phyloP scores from a whole-genome alignment of 2,113 vertebrate genomes.

The Miniopterus natalensis region DNA sequence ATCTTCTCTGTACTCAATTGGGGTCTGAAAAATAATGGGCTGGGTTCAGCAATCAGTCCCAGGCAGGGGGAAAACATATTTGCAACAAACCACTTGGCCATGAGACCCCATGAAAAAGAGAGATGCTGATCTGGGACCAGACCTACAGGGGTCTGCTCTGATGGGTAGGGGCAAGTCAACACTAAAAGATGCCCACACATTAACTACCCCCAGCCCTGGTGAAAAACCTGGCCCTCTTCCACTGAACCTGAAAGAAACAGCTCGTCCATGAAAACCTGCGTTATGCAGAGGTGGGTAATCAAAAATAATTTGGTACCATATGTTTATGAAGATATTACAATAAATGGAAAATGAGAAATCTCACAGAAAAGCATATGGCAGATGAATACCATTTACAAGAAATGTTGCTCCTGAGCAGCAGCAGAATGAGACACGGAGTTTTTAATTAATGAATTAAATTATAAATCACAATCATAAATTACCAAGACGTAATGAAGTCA shows the following conservation, averaged over 20 bases:
- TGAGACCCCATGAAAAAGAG: not conserved
- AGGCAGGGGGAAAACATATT: too few species aligned
- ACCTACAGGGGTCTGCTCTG: not conserved
- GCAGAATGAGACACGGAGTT: not conserved
- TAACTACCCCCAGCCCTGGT: not conserved
- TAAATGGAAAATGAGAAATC: not conserved
- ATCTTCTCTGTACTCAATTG: not conserved
- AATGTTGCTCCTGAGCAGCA: not conserved
- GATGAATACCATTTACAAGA: not conserved
- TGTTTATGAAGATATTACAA: not conserved
- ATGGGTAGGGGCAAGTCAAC: not conserved
- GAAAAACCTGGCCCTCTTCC: not conserved
- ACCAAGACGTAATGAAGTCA: not conserved
- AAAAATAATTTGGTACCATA: not conserved
- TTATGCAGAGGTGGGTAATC: not conserved
- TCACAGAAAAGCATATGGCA: not conserved
- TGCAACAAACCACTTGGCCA: not conserved
- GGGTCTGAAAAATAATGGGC: not conserved
- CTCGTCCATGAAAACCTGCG: not conserved
- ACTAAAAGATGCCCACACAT: not conserved
- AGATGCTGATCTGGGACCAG: not conserved
- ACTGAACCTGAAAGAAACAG: not conserved
- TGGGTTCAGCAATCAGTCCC: not conserved
- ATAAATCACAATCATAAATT: not conserved
- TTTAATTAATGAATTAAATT: not conserved